Base-by-base conservation (phyloP, 1,140 invertebrate species). In the Heliconius nattereri region DNA sequence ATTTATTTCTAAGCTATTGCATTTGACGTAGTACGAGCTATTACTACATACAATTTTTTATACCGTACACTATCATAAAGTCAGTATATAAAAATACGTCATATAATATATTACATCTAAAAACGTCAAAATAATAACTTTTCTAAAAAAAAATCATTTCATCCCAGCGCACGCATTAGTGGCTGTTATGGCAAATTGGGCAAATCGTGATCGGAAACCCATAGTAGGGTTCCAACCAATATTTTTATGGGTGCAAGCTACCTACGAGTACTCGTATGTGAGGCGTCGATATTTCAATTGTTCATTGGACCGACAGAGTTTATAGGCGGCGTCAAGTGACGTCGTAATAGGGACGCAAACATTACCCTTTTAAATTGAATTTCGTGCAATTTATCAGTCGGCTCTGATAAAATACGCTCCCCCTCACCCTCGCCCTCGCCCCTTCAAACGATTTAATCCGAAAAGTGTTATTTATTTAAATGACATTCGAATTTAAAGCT, bases 291-390 rank as follows among this genome's bases (percentile, higher is more conserved):
- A 92, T 91, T 91, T 92, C 90, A 89, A 90, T 90, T 92, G 91
- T 86, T 89, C 89, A 92, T 81, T 88, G 87, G 86, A 85, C 86
- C 87, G 87, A 80, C 84, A 88, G 84, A 92, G 87, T 92, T 91
- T 92, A 92, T 91, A 86, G 88, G 84, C 83, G 73, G 85, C 83
- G 84, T 85, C 83, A 86, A 90, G 88, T 93, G 89, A 92, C 85
- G 85, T 87, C 86, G 88, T 92, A 90, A 90, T 92, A 92, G 89
- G 87, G 87, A 89, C 90, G 91, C 87, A 92, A 92, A 92, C 90
- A 93, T 92, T 93, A 87, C 91, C 92, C 91, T 92, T 93, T 93
- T 93, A 93, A 93, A 93, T 93, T 92, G 91, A 93, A 93, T 93
- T 92, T 91, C 86, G 87, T 79, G 87, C 91, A 91, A 92, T 93